Base-by-base conservation (phyloP, 2,888 invertebrate species). In the Eledona agricola region DNA sequence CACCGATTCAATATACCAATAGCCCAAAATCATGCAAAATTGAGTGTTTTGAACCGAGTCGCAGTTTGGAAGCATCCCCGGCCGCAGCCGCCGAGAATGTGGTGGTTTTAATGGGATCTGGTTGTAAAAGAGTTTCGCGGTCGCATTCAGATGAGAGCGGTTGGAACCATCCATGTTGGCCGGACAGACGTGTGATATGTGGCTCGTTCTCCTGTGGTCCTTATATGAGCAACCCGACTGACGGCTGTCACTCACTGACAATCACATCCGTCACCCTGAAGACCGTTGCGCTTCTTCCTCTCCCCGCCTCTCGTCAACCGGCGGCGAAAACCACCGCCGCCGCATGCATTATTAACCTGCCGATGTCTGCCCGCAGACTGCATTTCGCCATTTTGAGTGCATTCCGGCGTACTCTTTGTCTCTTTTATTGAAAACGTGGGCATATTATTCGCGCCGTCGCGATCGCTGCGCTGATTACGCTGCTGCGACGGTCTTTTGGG, bases 231-330 rank as follows among this genome's bases (percentile, higher is more conserved):
- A 66, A 67, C 61, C 63, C 63, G 60, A 63, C 64, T 66, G 72
- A 70, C 71, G 69, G 70, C 72, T 75, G 75, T 75, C 75, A 75
- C 67, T 75, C 74, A 73, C 55, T 69, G 68, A 67, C 72, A 71
- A 71, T 72, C 73, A 71, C 73, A 72, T 72, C 70, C 69, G 72
- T 74, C 73, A 74, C 69, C 61, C 49, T 45, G 55, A 50, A 38
- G 38, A 45, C 43, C 45, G 28, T 22, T 28, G 7, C 6, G 12
- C 16, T 10, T 12, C 13, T 9, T 29, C 38, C 29, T n/a, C 12
- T 17, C 17, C 19, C 37, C 29, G 10, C 13, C 16, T 25, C 19
- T 9, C 16, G 12, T 13, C 38, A 10, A 19, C 47, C 47, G 23
- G 20, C 52, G 29, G 19, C 40, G 38, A 29, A 35, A 49, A 12